Base-by-base conservation (phyloP, 2,888 invertebrate genomes). In the Luperina testacea region DNA sequence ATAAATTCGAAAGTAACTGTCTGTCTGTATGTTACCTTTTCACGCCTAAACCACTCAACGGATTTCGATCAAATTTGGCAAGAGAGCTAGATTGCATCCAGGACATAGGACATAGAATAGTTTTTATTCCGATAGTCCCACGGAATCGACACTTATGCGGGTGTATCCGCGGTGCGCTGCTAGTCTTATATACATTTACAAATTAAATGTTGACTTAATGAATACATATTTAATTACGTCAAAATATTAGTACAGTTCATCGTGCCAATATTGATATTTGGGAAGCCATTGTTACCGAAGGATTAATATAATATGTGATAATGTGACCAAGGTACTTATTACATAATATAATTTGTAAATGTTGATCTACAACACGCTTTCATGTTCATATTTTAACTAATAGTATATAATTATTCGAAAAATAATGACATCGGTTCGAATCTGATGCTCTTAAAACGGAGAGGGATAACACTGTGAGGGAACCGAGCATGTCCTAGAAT, bases 261-360 rank as follows among this genome's bases (percentile, higher is more conserved):
- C 48, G 48, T 11, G 59, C 45, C 61, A 82, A 76, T 17, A 68
- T 82, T 76, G 32, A 74, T 63, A 45, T 53, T 48, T 77, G 59
- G 53, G 7, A 68, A 77, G 24, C 59, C 20, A 74, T 63, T 63
- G 42, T 61, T 63, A 45, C n/a, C 42, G 5, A 51, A 53, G 51
- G 7, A 80, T 72, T 63, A 59, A 67, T 75, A 51, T 45, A 68
- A 27, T 5, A 45, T 27, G 17, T n/a, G n/a, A n/a, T n/a, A n/a
- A n/a, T n/a, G n/a, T 82, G 13, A 67, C 24, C 24, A 53, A 68
- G 8, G 45, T 38, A 65, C 13, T 5, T 61, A 57, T 8, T 57
- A 64, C 20, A 32, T 20, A 27, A 59, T 17, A 51, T 75, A 59
- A 67, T 76, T 67, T 20, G 15, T n/a, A 42, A 20, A 20, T 72